These are phyloP conservation scores for Sesamia nonagrioides DNA, from an alignment of 1,140 invertebrate genomes.

Conservation along the genomic window DNA sequence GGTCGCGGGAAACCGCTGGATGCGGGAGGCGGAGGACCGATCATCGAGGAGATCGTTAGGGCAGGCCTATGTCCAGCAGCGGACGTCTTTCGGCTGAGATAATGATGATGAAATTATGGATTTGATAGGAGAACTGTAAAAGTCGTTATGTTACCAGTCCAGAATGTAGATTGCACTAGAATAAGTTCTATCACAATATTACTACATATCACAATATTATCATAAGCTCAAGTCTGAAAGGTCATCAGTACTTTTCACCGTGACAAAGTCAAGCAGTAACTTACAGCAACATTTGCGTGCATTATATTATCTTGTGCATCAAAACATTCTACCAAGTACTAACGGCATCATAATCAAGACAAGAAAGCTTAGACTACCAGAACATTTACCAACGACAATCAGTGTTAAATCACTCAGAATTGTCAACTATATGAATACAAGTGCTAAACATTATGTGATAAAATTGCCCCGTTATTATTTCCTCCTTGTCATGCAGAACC, in stretches of 20 bases:
- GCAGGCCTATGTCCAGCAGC: too few relatives aligned
- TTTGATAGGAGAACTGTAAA: neutral
- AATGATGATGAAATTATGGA: too few relatives aligned
- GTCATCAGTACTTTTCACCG: conserved; percentile 10
- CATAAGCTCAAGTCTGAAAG: neutral
- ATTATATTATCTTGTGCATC: conserved; percentile 35
- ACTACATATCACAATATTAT: neutral
- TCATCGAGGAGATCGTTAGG: too few relatives aligned
- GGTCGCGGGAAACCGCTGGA: too few relatives aligned
- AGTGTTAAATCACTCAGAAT: conserved; percentile 44
- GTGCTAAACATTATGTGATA: conserved; percentile 42
- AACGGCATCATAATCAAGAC: conserved; percentile 29
- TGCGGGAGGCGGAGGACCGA: too few relatives aligned
- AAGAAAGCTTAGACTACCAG: conserved; percentile 31
- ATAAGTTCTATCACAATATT: neutral
- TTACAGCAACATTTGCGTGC: conserved; percentile 28
- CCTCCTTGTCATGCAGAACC: conserved; percentile 50
- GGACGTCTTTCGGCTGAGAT: too few relatives aligned
- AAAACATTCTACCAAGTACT: conserved; percentile 16
- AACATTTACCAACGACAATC: conserved; percentile 36
- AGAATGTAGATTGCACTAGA: neutral
- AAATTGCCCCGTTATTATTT: conserved; percentile 50
- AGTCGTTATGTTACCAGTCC: neutral
- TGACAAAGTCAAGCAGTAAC: conserved; percentile 33
- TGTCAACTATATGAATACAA: conserved; percentile 42